Evolutionary conservation across 2,113 vertebrate species (phyloP).

Genomic region (Axis porcinus): DNA sequence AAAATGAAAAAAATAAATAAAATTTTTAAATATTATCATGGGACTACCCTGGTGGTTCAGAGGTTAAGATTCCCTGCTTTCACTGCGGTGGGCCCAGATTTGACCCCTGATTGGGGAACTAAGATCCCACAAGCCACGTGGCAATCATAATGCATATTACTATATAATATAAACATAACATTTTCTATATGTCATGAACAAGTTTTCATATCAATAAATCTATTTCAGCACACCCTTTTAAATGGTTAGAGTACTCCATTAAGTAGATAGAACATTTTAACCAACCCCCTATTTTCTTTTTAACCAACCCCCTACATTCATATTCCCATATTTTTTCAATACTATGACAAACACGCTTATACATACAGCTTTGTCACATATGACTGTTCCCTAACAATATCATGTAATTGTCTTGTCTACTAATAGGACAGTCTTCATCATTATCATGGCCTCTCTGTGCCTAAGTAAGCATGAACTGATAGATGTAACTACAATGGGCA

Average conservation of each 20-base stretch:
- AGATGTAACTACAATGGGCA: not conserved
- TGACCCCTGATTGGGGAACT: not conserved
- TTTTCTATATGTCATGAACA: not conserved
- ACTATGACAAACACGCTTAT: not conserved
- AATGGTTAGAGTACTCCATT: not conserved
- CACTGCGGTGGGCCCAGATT: not conserved
- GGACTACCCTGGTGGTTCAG: not conserved
- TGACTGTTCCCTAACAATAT: not conserved
- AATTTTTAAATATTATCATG: not conserved
- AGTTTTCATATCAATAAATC: not conserved
- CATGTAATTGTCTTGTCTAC: not conserved
- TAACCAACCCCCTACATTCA: not conserved
- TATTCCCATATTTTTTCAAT: not conserved
- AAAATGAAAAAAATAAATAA: not conserved
- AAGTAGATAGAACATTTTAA: not conserved
- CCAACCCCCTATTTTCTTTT: not conserved
- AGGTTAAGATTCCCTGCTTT: not conserved
- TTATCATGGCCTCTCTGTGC: not conserved
- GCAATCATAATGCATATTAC: not conserved
- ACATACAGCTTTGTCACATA: not conserved
- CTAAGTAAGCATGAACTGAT: not conserved
- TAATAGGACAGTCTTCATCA: not conserved
- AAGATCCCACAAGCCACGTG: not conserved
- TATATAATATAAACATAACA: not conserved
- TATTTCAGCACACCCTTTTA: slow-evolving; percentile 5